Percentiles rank a stretch among this genome's conserved stretches.
Evolutionary conservation across 2,888 invertebrate species (phyloP).

Genomic region (Tachina fera): DNA sequence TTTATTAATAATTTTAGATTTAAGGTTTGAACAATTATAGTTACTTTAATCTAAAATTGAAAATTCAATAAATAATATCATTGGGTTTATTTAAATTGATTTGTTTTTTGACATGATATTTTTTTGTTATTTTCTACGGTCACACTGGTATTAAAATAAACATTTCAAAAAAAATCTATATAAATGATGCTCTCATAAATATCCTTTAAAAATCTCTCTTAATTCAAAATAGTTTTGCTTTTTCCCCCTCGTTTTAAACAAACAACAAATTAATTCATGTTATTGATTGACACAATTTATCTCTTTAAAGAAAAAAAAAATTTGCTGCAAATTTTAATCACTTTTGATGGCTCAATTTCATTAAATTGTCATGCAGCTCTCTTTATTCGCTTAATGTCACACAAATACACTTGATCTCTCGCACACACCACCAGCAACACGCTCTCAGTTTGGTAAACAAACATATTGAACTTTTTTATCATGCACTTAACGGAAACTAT

Average conservation of each 20-base stretch:
- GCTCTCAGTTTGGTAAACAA: slow-evolving; percentile 14
- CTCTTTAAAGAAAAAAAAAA: slow-evolving; percentile 25
- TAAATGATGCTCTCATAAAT: slow-evolving; percentile 42
- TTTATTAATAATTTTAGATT: too few relatives aligned
- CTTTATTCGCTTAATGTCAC: neutral
- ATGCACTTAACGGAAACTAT: slow-evolving; percentile 10
- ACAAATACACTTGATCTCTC: slow-evolving; percentile 5
- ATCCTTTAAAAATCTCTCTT: neutral
- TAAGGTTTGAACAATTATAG: too few relatives aligned
- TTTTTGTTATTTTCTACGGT: too few relatives aligned
- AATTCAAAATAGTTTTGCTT: neutral
- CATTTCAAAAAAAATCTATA: neutral
- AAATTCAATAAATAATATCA: too few relatives aligned
- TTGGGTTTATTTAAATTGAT: too few relatives aligned
- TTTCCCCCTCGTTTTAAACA: neutral
- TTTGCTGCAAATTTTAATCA: slow-evolving; percentile 51
- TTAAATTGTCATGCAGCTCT: slow-evolving; percentile 46
- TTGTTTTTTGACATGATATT: too few relatives aligned
- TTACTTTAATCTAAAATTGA: too few relatives aligned
- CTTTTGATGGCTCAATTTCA: slow-evolving; percentile 61
- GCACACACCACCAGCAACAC: slow-evolving; percentile 1
- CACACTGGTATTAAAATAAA: too few relatives aligned
- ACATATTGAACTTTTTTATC: slow-evolving; percentile 45
- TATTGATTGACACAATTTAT: slow-evolving; percentile 60
- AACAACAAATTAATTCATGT: slow-evolving; percentile 25